Base-by-base conservation (phyloP, 2,888 invertebrate species). In the Scaeva pyrastri region DNA sequence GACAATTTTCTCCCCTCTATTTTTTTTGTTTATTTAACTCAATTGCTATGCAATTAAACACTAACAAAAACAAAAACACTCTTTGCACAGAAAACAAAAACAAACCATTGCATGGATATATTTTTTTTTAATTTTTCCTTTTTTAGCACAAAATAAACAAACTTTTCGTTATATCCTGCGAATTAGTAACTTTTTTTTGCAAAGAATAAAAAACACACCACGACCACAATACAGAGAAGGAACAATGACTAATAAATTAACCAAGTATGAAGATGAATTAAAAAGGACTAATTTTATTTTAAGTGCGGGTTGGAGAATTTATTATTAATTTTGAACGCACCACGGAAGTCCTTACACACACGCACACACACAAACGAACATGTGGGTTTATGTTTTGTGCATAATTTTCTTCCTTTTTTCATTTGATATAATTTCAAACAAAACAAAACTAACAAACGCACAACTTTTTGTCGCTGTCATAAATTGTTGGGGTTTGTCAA, bases 401-500 rank as follows among this genome's bases (percentile, higher is more conserved):
- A 14, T 19, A 31, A 52, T 62, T 70, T 26, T 50, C n/a, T 68
- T 56, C 1, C 39, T 39, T 39, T 52, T 50, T 60, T 52, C 6
- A 12, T 16, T n/a, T n/a, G n/a, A n/a, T n/a, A n/a, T n/a, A n/a
- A 23, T 41, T 60, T 41, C 31, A 55, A 70, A 16, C 21, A 41
- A 74, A 70, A 48, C 23, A 56, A n/a, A n/a, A n/a, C n/a, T n/a
- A n/a, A n/a, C n/a, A n/a, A n/a, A n/a, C n/a, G n/a, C 43, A 41
- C 21, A 76, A 31, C 31, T 66, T 73, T 68, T 66, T 73, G 6
- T 31, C 23, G 48, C 60, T 76, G 52, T 71, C 68, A 68, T 72
- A 68, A 73, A 55, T 74, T 36, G 68, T 60, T 72, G 72, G 72
- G 64, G 77, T 48, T 50, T 82, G 72, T 76, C 60, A 82, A 52